Evolutionary conservation across 2,113 vertebrate genomes (phyloP).

Genomic region (Pongo abelii): DNA sequence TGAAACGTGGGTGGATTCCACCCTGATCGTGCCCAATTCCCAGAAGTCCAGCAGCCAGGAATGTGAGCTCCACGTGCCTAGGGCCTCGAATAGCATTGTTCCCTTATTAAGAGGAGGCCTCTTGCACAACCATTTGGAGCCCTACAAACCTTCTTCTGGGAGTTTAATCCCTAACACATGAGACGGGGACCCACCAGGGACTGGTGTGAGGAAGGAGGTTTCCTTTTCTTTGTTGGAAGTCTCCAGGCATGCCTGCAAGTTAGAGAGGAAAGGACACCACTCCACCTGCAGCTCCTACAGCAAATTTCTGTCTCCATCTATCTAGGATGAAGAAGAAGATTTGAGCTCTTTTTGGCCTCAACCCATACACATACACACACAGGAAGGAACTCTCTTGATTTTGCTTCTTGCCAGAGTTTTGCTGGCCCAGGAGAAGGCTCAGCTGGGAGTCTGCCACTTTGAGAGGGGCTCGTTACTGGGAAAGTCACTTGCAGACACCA

Average conservation of each 20-base stretch:
- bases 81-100: accelerated
- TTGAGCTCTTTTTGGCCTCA: neutral
- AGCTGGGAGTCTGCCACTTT: neutral
- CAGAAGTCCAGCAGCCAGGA: neutral
- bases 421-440: neutral
- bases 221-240: neutral
- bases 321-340: neutral
- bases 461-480: neutral
- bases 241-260: neutral
- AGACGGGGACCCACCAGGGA: neutral
- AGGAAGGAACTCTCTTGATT: neutral
- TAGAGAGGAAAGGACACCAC: neutral
- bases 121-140: neutral
- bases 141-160: neutral
- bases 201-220: neutral
- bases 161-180: neutral
- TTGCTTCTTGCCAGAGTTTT: neutral
- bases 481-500: constrained; percentile 28
- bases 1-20: neutral
- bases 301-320: neutral
- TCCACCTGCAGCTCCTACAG: neutral
- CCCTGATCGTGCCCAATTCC: neutral
- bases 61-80: neutral
- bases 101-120: neutral
- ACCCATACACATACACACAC: neutral